Evolutionary conservation across 2,797 vertebrate species (phyloP).

Genomic region (Neosilurus mollespiculum): DNA sequence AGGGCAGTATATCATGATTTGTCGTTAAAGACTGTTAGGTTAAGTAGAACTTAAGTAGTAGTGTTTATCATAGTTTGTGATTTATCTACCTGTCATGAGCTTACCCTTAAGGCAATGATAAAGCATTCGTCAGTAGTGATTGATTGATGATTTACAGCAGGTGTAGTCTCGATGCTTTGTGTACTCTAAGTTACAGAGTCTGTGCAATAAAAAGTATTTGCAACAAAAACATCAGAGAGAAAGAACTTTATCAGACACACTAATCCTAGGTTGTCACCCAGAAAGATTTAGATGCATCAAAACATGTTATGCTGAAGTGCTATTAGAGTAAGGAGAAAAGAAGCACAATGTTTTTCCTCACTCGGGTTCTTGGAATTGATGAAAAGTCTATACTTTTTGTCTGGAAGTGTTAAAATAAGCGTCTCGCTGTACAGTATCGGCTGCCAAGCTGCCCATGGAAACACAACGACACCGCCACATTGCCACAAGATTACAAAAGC

Average conservation of each 20-base stretch:
- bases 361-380: constrained; percentile 30
- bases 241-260: constrained; percentile 37
- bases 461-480: constrained; percentile 54
- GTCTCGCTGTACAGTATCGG: constrained; percentile 16
- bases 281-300: constrained; percentile 36
- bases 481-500: constrained; percentile 50
- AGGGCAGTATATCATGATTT: constrained; percentile 44
- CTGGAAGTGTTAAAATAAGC: constrained; percentile 55
- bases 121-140: constrained; percentile 39
- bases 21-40: constrained; percentile 22
- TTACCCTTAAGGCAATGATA: constrained; percentile 45
- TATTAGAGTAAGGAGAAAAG: neutral
- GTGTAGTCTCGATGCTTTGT: constrained; percentile 1
- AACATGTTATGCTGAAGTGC: constrained; percentile 39
- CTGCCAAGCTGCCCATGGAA: constrained; percentile 47
- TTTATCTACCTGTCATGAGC: constrained; percentile 38
- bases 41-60: constrained; percentile 44
- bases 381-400: constrained; percentile 50
- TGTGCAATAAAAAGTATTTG: neutral
- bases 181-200: neutral
- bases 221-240: constrained; percentile 22
- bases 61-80: constrained; percentile 43
- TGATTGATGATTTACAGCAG: constrained; percentile 40
- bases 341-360: constrained; percentile 34
- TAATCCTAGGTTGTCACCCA: constrained; percentile 49